Evolutionary conservation across 2,797 vertebrate genomes (phyloP), one percentile per base, ranked within the genome.

Genomic region (Limosa lapponica): DNA sequence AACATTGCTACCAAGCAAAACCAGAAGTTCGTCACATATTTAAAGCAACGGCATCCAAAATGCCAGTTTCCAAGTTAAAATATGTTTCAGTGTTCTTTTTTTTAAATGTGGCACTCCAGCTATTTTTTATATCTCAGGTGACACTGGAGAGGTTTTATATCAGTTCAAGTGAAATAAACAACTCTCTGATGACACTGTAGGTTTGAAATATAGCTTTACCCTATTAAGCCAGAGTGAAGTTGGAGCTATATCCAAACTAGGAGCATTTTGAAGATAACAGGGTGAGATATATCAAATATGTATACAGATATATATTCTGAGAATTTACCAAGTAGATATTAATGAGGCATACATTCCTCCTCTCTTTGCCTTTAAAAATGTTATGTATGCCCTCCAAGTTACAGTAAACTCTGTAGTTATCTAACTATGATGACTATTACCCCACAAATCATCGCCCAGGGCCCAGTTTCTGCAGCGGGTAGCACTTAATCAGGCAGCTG

Each of bases 401-500:
- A 73, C 27, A 90, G 44, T 46, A 82, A 90, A 85, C 41, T 36
- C 4, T 32, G 39, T 52, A 55, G 71, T 80, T 90, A 41, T 51
- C 71, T 54, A 51, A 17, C 27, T 77, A 8, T 17, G 20, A 79
- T 61, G 18, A 73, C 70, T 89, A 52, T 39, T 87, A 18, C 36
- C 81, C 74, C 78, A 89, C 59, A 86, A 62, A 95, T 90, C 6
- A n/a, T 58, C 83, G 72, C 82, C 77, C 46, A 81, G 52, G 54
- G 69, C 61, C 69, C 70, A 72, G 65, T 81, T 89, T 89, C 70
- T 81, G 58, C 79, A 67, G n/a, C 46, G 37, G 75, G 44, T 57
- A 85, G 34, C 49, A 78, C 65, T 93, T 95, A 87, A 93, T 82
- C 85, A 94, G 79, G 51, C 82, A 95, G 69, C 73, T 96, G 86